Conservation (phyloP, 2,797 vertebrate genomes). For the Heterohyrax brucei region DNA sequence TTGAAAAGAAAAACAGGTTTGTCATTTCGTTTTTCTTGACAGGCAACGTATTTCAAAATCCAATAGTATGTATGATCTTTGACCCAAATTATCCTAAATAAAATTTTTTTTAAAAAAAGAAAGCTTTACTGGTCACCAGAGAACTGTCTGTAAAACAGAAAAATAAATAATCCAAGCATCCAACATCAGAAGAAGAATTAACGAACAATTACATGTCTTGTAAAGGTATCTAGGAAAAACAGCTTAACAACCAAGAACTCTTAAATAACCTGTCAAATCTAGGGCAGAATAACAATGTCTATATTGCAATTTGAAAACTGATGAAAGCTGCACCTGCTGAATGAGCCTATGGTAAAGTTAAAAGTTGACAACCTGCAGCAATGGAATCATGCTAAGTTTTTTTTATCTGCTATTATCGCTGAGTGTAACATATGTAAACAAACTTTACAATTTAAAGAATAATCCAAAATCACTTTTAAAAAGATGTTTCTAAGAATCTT, state of each 20-base stretch:
- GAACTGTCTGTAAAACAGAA: background rate
- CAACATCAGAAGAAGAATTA: background rate
- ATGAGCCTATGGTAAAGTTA: background rate
- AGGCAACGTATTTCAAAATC: background rate
- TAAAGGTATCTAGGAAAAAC: slow-evolving; percentile 9
- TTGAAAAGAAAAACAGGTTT: background rate
- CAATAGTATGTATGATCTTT: background rate
- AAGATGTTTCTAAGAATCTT: background rate
- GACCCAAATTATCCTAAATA: background rate
- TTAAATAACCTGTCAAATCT: background rate
- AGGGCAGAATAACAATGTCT: slow-evolving; percentile 8
- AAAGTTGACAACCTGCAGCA: background rate
- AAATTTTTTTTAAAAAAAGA: background rate
- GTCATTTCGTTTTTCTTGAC: background rate
- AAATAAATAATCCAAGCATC: background rate
- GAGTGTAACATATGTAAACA: background rate
- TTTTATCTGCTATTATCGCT: background rate
- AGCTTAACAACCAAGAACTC: background rate
- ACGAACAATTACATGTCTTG: background rate
- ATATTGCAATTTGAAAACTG: background rate
- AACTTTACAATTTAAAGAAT: slow-evolving; percentile 40
- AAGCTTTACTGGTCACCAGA: background rate
- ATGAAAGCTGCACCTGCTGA: background rate
- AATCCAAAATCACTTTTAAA: slow-evolving; percentile 18
- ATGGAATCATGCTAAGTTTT: background rate